Evolutionary conservation across 2,113 vertebrate genomes (phyloP), one percentile per base, ranked within the genome.

Genomic region (Chloropsis cyanopogon): DNA sequence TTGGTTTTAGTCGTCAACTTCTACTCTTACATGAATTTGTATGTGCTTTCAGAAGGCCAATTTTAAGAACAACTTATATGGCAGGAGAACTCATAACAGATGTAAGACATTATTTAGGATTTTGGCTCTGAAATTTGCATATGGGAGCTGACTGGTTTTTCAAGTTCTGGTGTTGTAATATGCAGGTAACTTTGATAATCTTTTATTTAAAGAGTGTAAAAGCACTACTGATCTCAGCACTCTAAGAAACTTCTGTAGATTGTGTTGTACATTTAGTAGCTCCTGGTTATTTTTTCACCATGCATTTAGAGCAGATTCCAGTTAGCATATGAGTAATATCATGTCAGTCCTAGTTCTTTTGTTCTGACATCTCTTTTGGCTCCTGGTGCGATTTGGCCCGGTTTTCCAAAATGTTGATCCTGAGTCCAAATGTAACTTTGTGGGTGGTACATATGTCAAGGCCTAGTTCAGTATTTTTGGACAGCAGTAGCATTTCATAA

Each of bases 321-420:
- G 80, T 93, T 90, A 94, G 80, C 90, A 79, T 93, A 92, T 71
- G 82, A 96, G 90, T 84, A 96, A 88, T 86, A 93, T 93, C 88
- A 88, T 96, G 88, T 97, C 93, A 93, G 90, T 81, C 54, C 84
- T 89, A 73, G 54, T 94, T 96, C 69, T 94, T 95, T 94, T 87
- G 2, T 94, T 96, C 92, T 94, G 94, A 91, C 95, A 89, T 94
- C 94, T 96, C 90, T 95, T 90, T 96, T 95, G 95, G 92, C 93
- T 95, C 88, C 70, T 13, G 3, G 66, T 77, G 84, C 44, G 39
- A 57, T 93, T 96, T 97, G 94, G 95, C 92, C 86, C 16, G 0
- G 20, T 96, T 97, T 96, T 86, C 76, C 68, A 76, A 88, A 92
- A 76, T 81, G 54, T 92, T 93, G 93, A 86, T 95, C 84, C 95